phyloP scores from a whole-genome alignment of 2,888 invertebrate species.

The Xanthorhoe designata region DNA sequence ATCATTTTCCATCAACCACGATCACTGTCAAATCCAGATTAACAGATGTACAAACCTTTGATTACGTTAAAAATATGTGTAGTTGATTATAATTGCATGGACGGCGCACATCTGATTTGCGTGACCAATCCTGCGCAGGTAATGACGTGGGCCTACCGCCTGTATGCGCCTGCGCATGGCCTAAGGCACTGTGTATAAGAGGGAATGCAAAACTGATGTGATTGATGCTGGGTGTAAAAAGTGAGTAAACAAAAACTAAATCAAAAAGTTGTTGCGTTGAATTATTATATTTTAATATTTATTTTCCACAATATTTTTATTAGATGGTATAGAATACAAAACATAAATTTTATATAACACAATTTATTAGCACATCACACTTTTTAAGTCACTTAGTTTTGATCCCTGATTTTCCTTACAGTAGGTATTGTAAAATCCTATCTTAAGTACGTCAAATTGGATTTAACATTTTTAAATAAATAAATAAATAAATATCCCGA shows the following conservation, averaged over 20 bases:
- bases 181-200: conserved; percentile 13
- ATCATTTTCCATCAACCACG: conserved; percentile 22
- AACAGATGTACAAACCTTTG: conserved; percentile 76
- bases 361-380: no score
- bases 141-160: conserved; percentile 77
- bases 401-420: no score
- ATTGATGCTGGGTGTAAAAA: neutral
- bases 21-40: conserved; percentile 48
- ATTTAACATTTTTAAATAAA: no score
- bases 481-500: no score
- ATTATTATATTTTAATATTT: neutral
- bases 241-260: neutral
- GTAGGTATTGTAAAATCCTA: no score
- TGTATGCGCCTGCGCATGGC: conserved; percentile 50
- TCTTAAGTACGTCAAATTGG: no score
- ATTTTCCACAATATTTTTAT: neutral
- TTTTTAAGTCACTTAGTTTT: no score
- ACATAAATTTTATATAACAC: no score
- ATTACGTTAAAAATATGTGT: conserved; percentile 83
- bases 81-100: conserved; percentile 84
- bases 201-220: neutral
- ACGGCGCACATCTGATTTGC: conserved; percentile 81
- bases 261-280: neutral
- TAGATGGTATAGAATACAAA: neutral
- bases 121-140: conserved; percentile 78